A percentile compares a stretch with the other conserved stretches of the same genome.
Evolutionary conservation across 2,113 vertebrate species (phyloP).

Genomic region (Sceloporus undulatus): DNA sequence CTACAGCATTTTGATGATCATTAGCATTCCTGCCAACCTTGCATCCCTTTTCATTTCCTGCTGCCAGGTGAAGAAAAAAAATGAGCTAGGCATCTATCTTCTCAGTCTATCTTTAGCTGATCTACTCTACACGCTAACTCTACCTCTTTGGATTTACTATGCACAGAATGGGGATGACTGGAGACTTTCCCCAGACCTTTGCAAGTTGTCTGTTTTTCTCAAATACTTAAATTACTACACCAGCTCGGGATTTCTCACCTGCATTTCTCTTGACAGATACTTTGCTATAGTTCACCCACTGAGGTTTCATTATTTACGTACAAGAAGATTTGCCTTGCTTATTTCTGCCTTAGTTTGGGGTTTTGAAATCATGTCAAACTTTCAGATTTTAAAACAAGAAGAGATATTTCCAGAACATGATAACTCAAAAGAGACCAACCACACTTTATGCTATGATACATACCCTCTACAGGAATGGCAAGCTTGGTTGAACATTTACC

Average conservation of each 20-base stretch:
- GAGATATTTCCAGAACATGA: constrained; percentile 67
- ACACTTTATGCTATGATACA: constrained; percentile 82
- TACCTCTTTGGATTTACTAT: constrained; percentile 87
- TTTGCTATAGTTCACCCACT: constrained; percentile 88
- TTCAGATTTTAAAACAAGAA: constrained; percentile 70
- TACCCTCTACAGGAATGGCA: constrained; percentile 79
- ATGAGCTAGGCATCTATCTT: constrained; percentile 88
- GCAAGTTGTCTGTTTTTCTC: constrained; percentile 55
- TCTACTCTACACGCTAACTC: constrained; percentile 80
- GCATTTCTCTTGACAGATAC: constrained; percentile 88
- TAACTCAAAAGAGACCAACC: constrained; percentile 43
- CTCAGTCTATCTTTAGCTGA: constrained; percentile 89
- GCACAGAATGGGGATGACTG: constrained; percentile 80
- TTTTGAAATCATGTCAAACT: constrained; percentile 80
- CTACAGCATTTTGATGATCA: constrained; percentile 80
- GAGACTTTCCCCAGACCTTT: constrained; percentile 70
- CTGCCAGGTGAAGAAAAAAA: constrained; percentile 84
- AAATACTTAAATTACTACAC: constrained; percentile 88
- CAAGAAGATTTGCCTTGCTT: constrained; percentile 74
- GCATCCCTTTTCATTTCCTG: constrained; percentile 85
- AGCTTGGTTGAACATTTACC: constrained; percentile 69
- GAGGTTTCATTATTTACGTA: constrained; percentile 79
- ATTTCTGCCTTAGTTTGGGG: constrained; percentile 81
- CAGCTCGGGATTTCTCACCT: constrained; percentile 86
- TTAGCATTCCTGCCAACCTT: constrained; percentile 84